A percentile compares a stretch with the other conserved stretches of the same genome.
phyloP scores from a whole-genome alignment of 2,797 vertebrate genomes.

The Pogonophryne albipinna region DNA sequence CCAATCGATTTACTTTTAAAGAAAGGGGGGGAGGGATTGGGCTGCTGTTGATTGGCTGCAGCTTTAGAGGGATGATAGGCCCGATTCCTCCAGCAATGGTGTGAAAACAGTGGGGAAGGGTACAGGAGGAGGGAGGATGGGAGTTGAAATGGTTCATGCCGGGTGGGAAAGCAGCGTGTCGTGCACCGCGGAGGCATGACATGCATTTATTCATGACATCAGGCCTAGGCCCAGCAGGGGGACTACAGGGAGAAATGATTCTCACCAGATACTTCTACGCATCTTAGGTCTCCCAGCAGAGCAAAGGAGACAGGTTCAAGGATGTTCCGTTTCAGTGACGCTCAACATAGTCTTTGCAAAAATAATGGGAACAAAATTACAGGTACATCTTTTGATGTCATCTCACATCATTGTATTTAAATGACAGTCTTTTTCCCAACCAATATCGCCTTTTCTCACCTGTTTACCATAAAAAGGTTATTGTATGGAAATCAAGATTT shows the following conservation, averaged over 20 bases:
- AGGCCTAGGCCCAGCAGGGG: constrained; percentile 53
- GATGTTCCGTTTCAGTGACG: constrained; percentile 31
- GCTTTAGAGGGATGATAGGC: constrained; percentile 11
- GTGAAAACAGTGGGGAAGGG: constrained; percentile 52
- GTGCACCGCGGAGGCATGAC: constrained; percentile 55
- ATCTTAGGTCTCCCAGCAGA: constrained; percentile 46
- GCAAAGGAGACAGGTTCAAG: constrained; percentile 10
- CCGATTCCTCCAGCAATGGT: constrained; percentile 28
- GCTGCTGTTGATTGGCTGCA: too few species aligned
- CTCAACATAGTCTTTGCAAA: not conserved
- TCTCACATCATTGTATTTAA: constrained; percentile 47
- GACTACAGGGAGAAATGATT: constrained; percentile 46
- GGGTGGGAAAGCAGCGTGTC: constrained; percentile 49
- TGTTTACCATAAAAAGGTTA: constrained; percentile 59
- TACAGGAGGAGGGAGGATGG: constrained; percentile 23
- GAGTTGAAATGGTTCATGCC: constrained; percentile 51
- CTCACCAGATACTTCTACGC: constrained; percentile 44
- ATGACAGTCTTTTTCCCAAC: constrained; percentile 42
- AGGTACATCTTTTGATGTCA: constrained; percentile 19
- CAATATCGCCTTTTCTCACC: constrained; percentile 18
- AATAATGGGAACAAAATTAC: constrained; percentile 44
- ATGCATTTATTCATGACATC: constrained; percentile 85
- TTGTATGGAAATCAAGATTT: constrained; percentile 67
- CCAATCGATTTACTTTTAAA: constrained; percentile 46
- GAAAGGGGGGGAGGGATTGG: not conserved